phyloP scores from a whole-genome alignment of 2,888 invertebrate genomes.

The Alviniconcha strummeri region DNA sequence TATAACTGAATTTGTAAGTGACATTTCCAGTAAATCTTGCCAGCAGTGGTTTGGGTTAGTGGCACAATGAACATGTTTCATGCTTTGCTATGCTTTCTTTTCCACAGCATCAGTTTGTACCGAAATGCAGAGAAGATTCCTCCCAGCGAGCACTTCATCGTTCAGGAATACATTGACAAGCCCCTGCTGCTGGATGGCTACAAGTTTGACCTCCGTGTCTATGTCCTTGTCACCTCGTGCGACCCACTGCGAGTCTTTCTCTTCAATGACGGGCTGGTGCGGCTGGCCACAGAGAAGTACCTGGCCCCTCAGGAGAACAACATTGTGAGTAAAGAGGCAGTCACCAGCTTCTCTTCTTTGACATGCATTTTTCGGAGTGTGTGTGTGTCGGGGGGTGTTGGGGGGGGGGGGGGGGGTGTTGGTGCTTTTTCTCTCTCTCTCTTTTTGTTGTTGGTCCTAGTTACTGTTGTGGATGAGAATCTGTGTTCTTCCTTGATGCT shows the following conservation, averaged over 20 bases:
- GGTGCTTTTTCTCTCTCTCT: too few species aligned
- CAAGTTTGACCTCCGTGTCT: conserved; percentile 73
- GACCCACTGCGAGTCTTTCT: conserved; percentile 72
- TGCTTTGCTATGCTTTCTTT: neutral
- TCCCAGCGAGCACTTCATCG: conserved; percentile 67
- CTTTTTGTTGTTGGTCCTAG: too few species aligned
- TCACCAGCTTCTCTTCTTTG: neutral
- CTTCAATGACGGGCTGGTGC: conserved; percentile 72
- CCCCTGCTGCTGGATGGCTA: conserved; percentile 72
- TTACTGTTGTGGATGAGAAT: too few species aligned
- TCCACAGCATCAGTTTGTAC: conserved; percentile 66
- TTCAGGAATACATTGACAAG: conserved; percentile 73
- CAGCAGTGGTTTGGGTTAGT: too few species aligned
- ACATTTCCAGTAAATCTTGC: too few species aligned
- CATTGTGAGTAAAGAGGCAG: conserved; percentile 59
- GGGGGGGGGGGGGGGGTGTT: neutral
- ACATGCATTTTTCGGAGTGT: neutral
- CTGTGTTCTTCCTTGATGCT: too few species aligned
- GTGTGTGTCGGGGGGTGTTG: neutral
- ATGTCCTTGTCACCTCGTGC: conserved; percentile 73
- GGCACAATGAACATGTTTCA: too few species aligned
- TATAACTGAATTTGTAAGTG: too few species aligned
- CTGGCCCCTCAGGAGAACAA: conserved; percentile 68
- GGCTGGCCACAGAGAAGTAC: conserved; percentile 73
- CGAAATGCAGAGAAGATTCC: conserved; percentile 70